Evolutionary conservation across 2,888 invertebrate species (phyloP), one percentile per base, ranked within the genome.

Genomic region (Melanotus villosus): DNA sequence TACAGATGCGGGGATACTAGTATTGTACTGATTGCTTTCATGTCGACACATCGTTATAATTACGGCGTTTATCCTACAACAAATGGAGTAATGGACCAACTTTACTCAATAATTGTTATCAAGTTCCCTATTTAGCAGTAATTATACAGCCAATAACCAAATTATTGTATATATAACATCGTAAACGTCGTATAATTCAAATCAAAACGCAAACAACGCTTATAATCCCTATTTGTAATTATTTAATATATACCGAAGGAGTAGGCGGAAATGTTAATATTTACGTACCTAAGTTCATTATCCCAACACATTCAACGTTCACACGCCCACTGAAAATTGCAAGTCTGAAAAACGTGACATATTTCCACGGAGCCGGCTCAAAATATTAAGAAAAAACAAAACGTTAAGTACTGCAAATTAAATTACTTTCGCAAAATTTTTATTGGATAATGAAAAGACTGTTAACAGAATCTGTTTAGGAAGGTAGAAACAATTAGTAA

Each of bases 1-100:
- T 38, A 26, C 70, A 68, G 41, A 67, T 65, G 69, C 54, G 34
- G 38, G 54, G 32, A 47, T 60, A 52, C 60, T 60, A 32, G 14
- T 23, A 34, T 36, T 59, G 38, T 26, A 23, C 41, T 36, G 36
- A 65, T 54, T 58, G 47, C 41, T 57, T 65, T 58, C 19, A 41
- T 52, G 38, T 30, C 50, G 18, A 30, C 32, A 52, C 32, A 30
- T 52, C 50, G 12, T 32, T 32, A 52, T 60, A 60, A 59, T 59
- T 59, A 43, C 41, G 2, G 16, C 10, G 16, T 45, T 43, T 59
- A 43, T 30, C 12, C 43, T 41, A 43, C 18, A 59, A n/a, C 30
- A 59, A 59, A 59, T 43, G 30, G 26, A 45, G 21, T 45, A 21
- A 45, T 59, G 16, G 16, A 59, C 43, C 14, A 52, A 30, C 16